phyloP scores from a whole-genome alignment of 2,797 vertebrate species.

The Danio albolineatus region DNA sequence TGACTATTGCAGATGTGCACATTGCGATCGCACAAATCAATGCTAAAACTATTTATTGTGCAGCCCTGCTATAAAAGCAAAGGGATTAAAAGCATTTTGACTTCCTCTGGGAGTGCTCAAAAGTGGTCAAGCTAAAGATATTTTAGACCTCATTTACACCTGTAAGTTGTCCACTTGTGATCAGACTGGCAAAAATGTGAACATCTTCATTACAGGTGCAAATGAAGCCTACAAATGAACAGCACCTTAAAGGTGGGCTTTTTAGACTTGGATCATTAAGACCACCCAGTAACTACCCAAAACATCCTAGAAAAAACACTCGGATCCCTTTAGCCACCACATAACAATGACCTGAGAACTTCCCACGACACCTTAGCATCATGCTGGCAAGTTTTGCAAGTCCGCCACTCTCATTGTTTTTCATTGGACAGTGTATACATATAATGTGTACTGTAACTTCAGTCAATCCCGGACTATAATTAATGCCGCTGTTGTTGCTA shows the following conservation, averaged over 20 bases:
- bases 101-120: too few species aligned
- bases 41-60: too few species aligned
- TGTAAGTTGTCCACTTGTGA: too few species aligned
- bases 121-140: too few species aligned
- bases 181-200: too few species aligned
- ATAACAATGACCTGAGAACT: not conserved
- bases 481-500: not conserved
- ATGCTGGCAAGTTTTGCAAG: not conserved
- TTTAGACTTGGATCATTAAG: not conserved
- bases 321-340: slow-evolving; percentile 7
- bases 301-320: slow-evolving; percentile 20
- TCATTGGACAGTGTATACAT: not conserved
- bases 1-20: too few species aligned
- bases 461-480: not conserved
- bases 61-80: too few species aligned
- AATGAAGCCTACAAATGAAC: not conserved
- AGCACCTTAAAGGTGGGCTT: not conserved
- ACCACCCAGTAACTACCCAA: slow-evolving; percentile 26
- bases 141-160: too few species aligned
- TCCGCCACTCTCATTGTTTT: not conserved
- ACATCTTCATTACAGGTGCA: too few species aligned
- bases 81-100: too few species aligned
- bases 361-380: not conserved
- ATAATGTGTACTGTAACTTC: not conserved
- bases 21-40: too few species aligned